Conservation (phyloP, 1,140 invertebrate genomes). For the Centruroides sculpturatus region DNA sequence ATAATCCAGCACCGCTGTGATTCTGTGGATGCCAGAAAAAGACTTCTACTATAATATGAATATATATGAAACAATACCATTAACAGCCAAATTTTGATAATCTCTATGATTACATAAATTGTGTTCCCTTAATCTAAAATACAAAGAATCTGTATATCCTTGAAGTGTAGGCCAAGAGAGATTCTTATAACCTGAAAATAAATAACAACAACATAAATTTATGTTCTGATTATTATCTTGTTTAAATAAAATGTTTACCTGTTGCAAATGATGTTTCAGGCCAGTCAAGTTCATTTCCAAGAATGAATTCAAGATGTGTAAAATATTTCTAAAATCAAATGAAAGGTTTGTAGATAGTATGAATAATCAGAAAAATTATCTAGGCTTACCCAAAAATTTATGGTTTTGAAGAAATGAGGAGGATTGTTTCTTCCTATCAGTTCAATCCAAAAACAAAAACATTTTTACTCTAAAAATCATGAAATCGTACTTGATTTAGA, state of each 20-base stretch:
- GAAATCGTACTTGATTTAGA: no score
- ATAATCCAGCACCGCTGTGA: no score
- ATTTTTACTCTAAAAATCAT: no score
- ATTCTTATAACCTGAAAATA: slow-evolving; percentile 23
- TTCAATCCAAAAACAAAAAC: no score
- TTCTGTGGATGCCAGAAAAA: no score
- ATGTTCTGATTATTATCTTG: no score
- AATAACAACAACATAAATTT: not conserved
- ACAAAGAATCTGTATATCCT: slow-evolving; percentile 27
- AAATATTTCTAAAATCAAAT: slow-evolving; percentile 22
- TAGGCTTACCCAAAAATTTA: no score
- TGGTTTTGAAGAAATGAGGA: no score
- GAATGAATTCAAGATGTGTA: slow-evolving; percentile 25
- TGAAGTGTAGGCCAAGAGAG: slow-evolving; percentile 22
- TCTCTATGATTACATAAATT: slow-evolving; percentile 38
- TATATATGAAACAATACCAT: slow-evolving; percentile 23
- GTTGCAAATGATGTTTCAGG: slow-evolving; percentile 35
- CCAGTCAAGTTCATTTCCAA: slow-evolving; percentile 39
- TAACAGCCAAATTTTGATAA: slow-evolving; percentile 37
- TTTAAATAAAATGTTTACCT: slow-evolving; percentile 20
- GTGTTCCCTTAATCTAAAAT: slow-evolving; percentile 22
- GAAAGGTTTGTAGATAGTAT: no score
- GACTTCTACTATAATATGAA: no score
- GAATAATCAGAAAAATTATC: no score
- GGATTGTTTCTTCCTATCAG: no score